These are phyloP conservation scores for Campaea margaritaria DNA, from an alignment of 2,888 invertebrate genomes.

Conservation along the genomic window DNA sequence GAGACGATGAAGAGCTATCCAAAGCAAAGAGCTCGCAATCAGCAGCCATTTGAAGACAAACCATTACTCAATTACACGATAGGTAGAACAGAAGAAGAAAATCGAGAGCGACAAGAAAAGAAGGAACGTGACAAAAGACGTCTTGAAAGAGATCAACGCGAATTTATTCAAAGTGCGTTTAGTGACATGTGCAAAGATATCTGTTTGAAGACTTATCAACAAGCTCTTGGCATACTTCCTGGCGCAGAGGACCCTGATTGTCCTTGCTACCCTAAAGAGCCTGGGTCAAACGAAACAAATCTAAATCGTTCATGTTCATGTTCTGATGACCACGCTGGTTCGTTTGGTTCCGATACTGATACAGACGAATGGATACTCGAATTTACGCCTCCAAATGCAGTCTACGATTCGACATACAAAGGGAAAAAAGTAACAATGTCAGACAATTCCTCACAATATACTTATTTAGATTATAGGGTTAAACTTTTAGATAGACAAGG, in stretches of 20 bases:
- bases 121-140: conserved; percentile 70
- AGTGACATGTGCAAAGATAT: conserved; percentile 76
- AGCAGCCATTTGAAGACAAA: conserved; percentile 78
- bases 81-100: conserved; percentile 78
- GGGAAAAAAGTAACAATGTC: conserved; percentile 58
- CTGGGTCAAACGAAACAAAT: conserved; percentile 58
- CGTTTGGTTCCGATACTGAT: conserved; percentile 70
- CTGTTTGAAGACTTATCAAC: conserved; percentile 76
- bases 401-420: conserved; percentile 65
- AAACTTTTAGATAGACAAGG: conserved; percentile 70
- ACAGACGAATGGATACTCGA: conserved; percentile 79
- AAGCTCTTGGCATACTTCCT: conserved; percentile 73
- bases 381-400: conserved; percentile 77
- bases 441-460: conserved; percentile 67
- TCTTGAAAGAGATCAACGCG: conserved; percentile 70
- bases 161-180: conserved; percentile 75
- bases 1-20: conserved; percentile 74
- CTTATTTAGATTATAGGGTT: conserved; percentile 73
- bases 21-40: conserved; percentile 67
- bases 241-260: conserved; percentile 70
- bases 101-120: conserved; percentile 65
- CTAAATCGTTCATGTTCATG: conserved; percentile 72
- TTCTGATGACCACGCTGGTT: conserved; percentile 60
- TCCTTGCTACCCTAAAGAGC: conserved; percentile 65
- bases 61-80: conserved; percentile 69